Conservation (phyloP, 92 coral and sea anemone genomes). For the Phymanthus crucifer region DNA sequence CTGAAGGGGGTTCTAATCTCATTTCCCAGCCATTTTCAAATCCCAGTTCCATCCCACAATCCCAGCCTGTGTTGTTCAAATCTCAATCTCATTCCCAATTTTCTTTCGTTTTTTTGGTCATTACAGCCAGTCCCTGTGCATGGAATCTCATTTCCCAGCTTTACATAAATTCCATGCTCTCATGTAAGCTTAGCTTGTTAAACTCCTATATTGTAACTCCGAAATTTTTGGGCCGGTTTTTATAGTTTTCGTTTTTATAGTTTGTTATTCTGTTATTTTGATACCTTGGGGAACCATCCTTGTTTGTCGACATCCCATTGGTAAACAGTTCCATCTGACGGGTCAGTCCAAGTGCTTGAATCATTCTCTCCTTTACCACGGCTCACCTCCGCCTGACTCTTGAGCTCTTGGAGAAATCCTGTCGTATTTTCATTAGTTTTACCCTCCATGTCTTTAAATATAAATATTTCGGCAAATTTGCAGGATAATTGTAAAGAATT, state of each 20-base stretch:
- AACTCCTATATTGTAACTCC: no score
- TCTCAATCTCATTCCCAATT: not conserved
- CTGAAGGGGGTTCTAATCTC: no score
- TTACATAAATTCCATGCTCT: no score
- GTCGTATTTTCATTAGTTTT: slow-evolving; percentile 12
- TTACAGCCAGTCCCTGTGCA: no score
- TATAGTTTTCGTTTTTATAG: no score
- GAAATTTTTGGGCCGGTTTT: no score
- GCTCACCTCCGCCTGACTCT: slow-evolving; percentile 43
- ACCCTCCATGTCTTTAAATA: slow-evolving; percentile 28
- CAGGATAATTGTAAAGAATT: not conserved
- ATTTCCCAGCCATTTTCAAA: no score
- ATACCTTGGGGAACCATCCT: slow-evolving; percentile 98
- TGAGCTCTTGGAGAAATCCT: slow-evolving; percentile 59
- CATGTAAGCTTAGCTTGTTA: no score
- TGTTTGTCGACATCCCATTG: slow-evolving; percentile 85
- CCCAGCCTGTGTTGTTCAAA: not conserved
- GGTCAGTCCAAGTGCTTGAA: slow-evolving; percentile 41
- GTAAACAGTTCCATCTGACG: slow-evolving; percentile 77
- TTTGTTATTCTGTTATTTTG: not conserved
- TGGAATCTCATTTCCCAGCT: no score
- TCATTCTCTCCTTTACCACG: slow-evolving; percentile 2
- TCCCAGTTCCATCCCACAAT: no score
- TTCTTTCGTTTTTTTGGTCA: not conserved
- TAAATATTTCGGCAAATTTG: slow-evolving; percentile 4